A percentile compares a stretch with the other conserved stretches of the same genome.
phyloP scores from a whole-genome alignment of 1,140 invertebrate species.

The Berghia stephanieae region DNA sequence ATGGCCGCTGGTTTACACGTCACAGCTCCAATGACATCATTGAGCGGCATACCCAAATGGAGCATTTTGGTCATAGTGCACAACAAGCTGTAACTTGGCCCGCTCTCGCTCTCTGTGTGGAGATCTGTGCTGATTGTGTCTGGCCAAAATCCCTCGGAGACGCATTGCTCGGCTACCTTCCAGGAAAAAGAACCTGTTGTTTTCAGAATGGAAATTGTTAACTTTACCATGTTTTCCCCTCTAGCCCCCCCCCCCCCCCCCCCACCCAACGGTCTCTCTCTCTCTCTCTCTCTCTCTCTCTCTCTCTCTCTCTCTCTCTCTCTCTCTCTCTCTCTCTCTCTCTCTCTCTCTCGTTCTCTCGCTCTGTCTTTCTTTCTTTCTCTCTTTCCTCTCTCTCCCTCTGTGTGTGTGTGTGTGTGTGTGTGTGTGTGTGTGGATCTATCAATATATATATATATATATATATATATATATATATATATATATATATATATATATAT shows the following conservation, averaged over 20 bases:
- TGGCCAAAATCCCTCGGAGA: slow-evolving; percentile 50
- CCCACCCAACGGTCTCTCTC: not conserved
- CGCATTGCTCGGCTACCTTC: slow-evolving; percentile 50
- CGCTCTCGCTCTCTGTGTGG: slow-evolving; percentile 46
- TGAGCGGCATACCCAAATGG: slow-evolving; percentile 57
- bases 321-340: no score
- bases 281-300: no score
- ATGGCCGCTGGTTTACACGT: slow-evolving; percentile 51
- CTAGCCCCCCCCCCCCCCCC: not conserved
- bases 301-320: no score
- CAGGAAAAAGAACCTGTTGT: slow-evolving; percentile 54
- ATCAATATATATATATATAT: no score
- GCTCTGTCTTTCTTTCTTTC: no score
- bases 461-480: no score
- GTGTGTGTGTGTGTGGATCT: no score
- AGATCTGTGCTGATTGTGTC: slow-evolving; percentile 59
- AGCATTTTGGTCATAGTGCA: slow-evolving; percentile 59
- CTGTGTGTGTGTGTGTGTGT: no score
- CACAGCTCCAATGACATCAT: slow-evolving; percentile 49
- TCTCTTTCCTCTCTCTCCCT: no score
- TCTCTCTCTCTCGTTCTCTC: no score
- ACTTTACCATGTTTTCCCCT: not conserved
- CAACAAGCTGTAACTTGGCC: slow-evolving; percentile 56
- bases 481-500: no score
- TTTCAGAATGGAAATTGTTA: not conserved